Base-by-base conservation (phyloP, 92 coral and sea anemone species). In the Epizoanthus ramosus region DNA sequence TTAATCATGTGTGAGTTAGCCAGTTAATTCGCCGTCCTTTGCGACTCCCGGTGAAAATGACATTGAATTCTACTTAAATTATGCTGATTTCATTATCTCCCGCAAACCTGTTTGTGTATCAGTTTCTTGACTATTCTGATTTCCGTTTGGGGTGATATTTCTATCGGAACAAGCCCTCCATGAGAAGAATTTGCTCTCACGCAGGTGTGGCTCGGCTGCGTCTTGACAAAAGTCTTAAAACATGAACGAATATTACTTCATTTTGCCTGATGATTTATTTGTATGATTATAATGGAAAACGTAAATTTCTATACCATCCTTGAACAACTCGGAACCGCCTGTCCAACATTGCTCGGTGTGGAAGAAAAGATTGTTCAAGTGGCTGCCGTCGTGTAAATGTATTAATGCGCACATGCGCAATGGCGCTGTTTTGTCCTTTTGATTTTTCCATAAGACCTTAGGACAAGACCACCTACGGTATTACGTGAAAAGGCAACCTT, bases 201-300 rank as follows among this genome's bases (percentile, higher is more conserved):
- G 86, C 98, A 93, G 98, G 89, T 93, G 98, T 80, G 79, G 1
- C 31, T 77, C 80, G 67, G 88, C 90, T 91, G 94, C 59, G 74
- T 81, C 87, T 85, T 88, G 86, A 93, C 98, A 87, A 93, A 90
- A 80, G 93, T 88, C 88, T 84, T 91, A 91, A 90, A 91, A 93
- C 83, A 89, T 89, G 84, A 77, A 87, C 92, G 86, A 87, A 89
- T 87, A 85, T 87, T 86, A 89, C 91, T 91, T 91, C 83, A 88
- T 93, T 93, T 93, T 33, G 80, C 75, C 86, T 88, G 94, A 88
- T 91, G 94, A 86, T 91, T 88, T 93, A 93, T 93, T 93, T 93
- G 94, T 76, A 67, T 63, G 73, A 80, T 81, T 70, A 92, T 85
- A 92, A 90, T 89, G 87, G 86, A 80, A 71, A 88, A 85, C 83